Percentiles rank a stretch among this genome's conserved stretches.
phyloP scores from a whole-genome alignment of 2,888 invertebrate species.

The Phlogophora meticulosa region DNA sequence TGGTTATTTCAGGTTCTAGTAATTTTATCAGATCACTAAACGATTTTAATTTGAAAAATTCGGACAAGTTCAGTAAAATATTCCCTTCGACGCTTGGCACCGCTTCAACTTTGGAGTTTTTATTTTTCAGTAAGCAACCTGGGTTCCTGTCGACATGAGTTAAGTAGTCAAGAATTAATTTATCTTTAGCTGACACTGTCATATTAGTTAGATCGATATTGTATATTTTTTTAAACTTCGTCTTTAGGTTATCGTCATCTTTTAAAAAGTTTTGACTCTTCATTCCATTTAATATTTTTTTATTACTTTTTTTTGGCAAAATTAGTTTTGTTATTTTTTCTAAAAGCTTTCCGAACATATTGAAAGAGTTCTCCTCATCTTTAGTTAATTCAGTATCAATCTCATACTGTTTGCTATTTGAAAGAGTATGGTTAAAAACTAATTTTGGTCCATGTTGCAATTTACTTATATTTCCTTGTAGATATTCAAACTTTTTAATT shows the following conservation, averaged over 20 bases:
- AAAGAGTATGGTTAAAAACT: constrained; percentile 18
- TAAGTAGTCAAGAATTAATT: constrained; percentile 82
- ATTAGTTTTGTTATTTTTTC: constrained; percentile 82
- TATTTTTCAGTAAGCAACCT: constrained; percentile 73
- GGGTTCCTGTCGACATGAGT: constrained; percentile 78
- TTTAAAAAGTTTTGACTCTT: constrained; percentile 70
- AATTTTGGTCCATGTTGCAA: constrained; percentile 63
- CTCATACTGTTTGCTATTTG: not conserved
- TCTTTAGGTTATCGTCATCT: constrained; percentile 65
- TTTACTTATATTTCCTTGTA: constrained; percentile 73
- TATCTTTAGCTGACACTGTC: constrained; percentile 81
- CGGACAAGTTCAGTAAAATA: constrained; percentile 81
- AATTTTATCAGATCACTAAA: constrained; percentile 80
- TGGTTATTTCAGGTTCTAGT: constrained; percentile 61
- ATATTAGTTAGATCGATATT: constrained; percentile 72
- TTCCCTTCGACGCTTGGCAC: constrained; percentile 77
- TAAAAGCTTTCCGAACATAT: constrained; percentile 79
- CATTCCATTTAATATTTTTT: constrained; percentile 71
- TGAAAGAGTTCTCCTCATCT: constrained; percentile 72
- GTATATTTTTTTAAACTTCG: constrained; percentile 72
- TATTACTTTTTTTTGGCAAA: constrained; percentile 75
- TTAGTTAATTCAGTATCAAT: constrained; percentile 52
- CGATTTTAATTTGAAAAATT: constrained; percentile 85
- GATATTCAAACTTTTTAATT: constrained; percentile 79
- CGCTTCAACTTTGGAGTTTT: constrained; percentile 54